Percentiles rank a stretch among this genome's conserved stretches.
Conservation (phyloP, 2,888 invertebrate species). For the Gisinianus flammeolus region DNA sequence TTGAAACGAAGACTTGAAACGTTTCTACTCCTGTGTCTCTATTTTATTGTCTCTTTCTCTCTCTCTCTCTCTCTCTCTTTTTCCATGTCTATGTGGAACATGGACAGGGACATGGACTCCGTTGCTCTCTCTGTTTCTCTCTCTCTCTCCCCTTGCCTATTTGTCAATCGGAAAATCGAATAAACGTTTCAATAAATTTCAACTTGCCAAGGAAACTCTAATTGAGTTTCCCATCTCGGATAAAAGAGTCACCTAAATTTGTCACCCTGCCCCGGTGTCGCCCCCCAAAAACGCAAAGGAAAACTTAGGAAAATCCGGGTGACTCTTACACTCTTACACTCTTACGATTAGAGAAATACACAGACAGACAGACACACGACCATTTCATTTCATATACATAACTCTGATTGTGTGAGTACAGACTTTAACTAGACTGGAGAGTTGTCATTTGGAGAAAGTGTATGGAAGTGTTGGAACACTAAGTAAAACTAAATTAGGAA, state of each 20-base stretch:
- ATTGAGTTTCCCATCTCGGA: slow-evolving; percentile 41
- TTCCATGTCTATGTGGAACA: background rate
- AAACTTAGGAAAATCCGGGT: background rate
- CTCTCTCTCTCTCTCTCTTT: slow-evolving; percentile 3
- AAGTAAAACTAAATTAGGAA: no score
- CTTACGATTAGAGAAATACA: no score
- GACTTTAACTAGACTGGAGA: no score
- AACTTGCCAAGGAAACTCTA: slow-evolving; percentile 41
- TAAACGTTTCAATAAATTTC: slow-evolving; percentile 42
- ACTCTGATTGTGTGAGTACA: no score
- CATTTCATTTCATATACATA: no score
- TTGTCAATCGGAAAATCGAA: slow-evolving; percentile 42
- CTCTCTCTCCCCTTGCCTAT: slow-evolving; percentile 36
- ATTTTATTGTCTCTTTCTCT: slow-evolving; percentile 3
- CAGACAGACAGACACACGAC: no score
- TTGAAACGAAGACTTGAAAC: slow-evolving; percentile 14
- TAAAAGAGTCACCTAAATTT: slow-evolving; percentile 38
- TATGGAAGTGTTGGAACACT: no score
- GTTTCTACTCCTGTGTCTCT: background rate
- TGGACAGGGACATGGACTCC: background rate
- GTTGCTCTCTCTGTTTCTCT: background rate
- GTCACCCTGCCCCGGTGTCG: slow-evolving; percentile 18
- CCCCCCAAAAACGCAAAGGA: background rate
- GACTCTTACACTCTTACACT: background rate
- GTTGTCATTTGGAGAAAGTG: no score